Conservation (phyloP, 2,113 vertebrate species). For the Corynorhinus townsendii region DNA sequence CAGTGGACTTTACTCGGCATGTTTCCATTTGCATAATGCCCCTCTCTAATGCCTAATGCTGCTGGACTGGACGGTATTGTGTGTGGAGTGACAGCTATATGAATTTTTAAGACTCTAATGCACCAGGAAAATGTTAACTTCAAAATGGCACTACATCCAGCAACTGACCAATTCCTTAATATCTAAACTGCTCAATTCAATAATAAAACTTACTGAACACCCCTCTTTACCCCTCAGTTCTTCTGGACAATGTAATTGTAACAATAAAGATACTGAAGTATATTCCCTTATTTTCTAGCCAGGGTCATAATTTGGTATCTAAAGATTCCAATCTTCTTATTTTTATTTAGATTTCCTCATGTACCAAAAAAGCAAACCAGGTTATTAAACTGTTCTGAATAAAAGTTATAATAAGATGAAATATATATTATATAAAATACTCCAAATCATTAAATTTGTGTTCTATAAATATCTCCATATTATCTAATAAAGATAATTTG, state of each 20-base stretch:
- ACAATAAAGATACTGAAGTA: not conserved
- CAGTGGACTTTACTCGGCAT: not conserved
- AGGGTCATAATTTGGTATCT: not conserved
- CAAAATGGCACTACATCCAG: not conserved
- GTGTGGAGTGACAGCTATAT: constrained; percentile 8
- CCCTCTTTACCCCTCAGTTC: fast-evolving
- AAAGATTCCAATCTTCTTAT: not conserved
- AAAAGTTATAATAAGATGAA: not conserved
- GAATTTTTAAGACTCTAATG: constrained; percentile 68
- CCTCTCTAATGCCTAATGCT: constrained; percentile 67
- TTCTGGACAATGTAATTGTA: not conserved
- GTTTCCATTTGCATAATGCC: constrained; percentile 81
- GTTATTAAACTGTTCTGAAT: not conserved
- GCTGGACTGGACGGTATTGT: constrained; percentile 86
- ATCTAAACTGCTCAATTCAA: not conserved
- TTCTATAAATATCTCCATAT: not conserved
- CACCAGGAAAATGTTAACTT: constrained; percentile 69
- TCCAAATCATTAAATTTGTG: not conserved
- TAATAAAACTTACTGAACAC: not conserved
- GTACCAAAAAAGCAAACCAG: not conserved
- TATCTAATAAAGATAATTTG: constrained; percentile 15
- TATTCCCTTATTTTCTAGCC: not conserved
- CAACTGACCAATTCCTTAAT: not conserved
- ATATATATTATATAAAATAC: not conserved
- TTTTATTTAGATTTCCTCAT: not conserved